phyloP scores from a whole-genome alignment of 1,140 invertebrate species.

The Trypoxylus dichotomus region DNA sequence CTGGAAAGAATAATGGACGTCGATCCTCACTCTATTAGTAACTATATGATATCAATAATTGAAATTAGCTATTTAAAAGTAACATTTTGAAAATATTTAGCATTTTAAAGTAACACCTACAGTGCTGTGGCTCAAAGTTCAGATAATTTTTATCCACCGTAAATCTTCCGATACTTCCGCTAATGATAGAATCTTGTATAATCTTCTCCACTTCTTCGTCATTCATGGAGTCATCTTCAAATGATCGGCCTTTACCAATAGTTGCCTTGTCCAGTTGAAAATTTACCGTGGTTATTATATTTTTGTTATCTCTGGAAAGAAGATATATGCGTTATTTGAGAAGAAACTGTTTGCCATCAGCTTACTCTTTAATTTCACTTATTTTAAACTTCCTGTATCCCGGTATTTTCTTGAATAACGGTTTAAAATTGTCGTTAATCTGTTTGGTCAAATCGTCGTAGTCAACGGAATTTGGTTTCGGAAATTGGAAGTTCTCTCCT shows the following conservation, averaged over 20 bases:
- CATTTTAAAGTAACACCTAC: slow-evolving; percentile 54
- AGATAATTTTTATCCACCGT: slow-evolving; percentile 77
- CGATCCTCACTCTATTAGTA: no score
- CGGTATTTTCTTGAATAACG: slow-evolving; percentile 65
- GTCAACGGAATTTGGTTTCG: slow-evolving; percentile 67
- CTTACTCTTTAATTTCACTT: slow-evolving; percentile 73
- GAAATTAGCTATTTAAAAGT: no score
- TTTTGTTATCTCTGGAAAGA: slow-evolving; percentile 57
- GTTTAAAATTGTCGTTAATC: slow-evolving; percentile 66
- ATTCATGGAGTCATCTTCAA: slow-evolving; percentile 55
- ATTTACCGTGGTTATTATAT: slow-evolving; percentile 67
- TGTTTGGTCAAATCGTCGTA: slow-evolving; percentile 73
- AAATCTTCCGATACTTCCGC: slow-evolving; percentile 74
- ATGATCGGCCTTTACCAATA: slow-evolving; percentile 60
- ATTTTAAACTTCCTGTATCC: slow-evolving; percentile 73
- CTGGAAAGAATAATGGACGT: no score
- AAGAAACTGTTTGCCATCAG: slow-evolving; percentile 34
- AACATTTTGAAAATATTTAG: neutral
- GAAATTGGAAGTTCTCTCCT: slow-evolving; percentile 74
- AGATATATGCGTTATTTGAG: slow-evolving; percentile 13
- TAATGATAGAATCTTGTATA: slow-evolving; percentile 63
- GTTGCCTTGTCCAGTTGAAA: slow-evolving; percentile 67
- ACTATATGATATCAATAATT: no score
- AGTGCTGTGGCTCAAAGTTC: slow-evolving; percentile 65
- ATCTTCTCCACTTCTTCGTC: slow-evolving; percentile 52